Base-by-base conservation (phyloP, 2,113 vertebrate species). In the Leuciscus idus region DNA sequence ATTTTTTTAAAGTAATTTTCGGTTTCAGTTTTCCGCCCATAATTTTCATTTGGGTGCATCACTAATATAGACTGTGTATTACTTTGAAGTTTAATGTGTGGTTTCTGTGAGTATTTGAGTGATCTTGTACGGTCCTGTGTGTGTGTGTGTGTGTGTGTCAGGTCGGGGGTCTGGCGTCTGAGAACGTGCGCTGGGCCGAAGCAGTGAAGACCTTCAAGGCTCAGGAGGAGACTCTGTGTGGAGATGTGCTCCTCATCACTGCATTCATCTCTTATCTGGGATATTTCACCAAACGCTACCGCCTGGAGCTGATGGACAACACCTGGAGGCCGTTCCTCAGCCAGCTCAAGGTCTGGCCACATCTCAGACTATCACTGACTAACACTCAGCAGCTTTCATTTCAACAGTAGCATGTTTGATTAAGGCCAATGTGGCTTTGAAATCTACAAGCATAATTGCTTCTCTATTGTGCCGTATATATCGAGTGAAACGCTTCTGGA, bases 231-330 rank as follows among this genome's bases (percentile, higher is more conserved):
- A 98, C 95, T 0, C 91, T 99, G 30, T 99, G 98, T 81, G 98
- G 98, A 13, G 98, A 99, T 1, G 92, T 99, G 83, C 92, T 99
- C 66, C 95, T 99, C 81, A 92, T 92, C 28, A 96, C 97, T 0
- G 97, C 98, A 86, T 99, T 99, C 1, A 88, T 99, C 77, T 99
- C 98, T 15, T 99, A 99, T 93, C 92, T 99, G 61, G 98, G 98
- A 6, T 99, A 98, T 92, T 99, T 99, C 92, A 97, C 96, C 48
- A 97, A 93, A 86, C 94, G 86, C 88, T 99, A 97, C 89, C 94
- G 98, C 13, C 93, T 96, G 4, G 96, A 95, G n/a, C 95, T 99
- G 17, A 92, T 99, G 95, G 95, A 98, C 0, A 72, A 90, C 61
- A 90, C 79, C 78, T 99, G 98, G 98, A 97, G 93, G 87, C 97